These are phyloP conservation scores for Drosophila virilis DNA, from an alignment of 1,140 invertebrate genomes.

Conservation along the genomic window DNA sequence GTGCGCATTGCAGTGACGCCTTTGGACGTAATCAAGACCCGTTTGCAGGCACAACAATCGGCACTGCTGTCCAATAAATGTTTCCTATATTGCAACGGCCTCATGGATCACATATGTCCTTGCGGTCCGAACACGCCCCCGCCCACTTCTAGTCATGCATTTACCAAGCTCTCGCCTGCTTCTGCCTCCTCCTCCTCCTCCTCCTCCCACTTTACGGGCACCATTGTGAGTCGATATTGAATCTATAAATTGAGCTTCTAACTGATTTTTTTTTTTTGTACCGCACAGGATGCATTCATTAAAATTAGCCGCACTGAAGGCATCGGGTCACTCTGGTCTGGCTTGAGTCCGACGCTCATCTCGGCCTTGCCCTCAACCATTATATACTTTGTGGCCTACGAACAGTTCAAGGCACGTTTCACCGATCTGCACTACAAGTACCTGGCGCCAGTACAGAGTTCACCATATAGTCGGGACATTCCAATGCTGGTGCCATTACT, in stretches of 20 bases:
- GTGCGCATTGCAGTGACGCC: conserved; percentile 92
- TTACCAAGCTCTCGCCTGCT: conserved; percentile 83
- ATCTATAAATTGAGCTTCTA: not conserved
- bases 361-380: conserved; percentile 98
- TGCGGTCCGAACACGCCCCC: conserved; percentile 87
- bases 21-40: conserved; percentile 99
- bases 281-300: conserved; percentile 94
- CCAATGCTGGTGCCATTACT: conserved; percentile 91
- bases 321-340: conserved; percentile 96
- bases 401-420: conserved; percentile 91
- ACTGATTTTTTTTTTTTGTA: not conserved
- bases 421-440: conserved; percentile 86
- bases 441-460: conserved; percentile 40
- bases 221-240: conserved; percentile 88
- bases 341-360: conserved; percentile 97
- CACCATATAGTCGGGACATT: conserved; percentile 45
- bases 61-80: conserved; percentile 92
- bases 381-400: conserved; percentile 98
- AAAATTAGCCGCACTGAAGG: conserved; percentile 97
- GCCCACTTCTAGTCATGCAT: conserved; percentile 53
- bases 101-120: conserved; percentile 99
- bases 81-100: conserved; percentile 98
- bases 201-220: conserved; percentile 94
- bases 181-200: conserved; percentile 89
- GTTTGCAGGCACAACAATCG: conserved; percentile 96